Evolutionary conservation across 2,888 invertebrate species (phyloP), one percentile per base, ranked within the genome.

Genomic region (Dynastes hyllus): DNA sequence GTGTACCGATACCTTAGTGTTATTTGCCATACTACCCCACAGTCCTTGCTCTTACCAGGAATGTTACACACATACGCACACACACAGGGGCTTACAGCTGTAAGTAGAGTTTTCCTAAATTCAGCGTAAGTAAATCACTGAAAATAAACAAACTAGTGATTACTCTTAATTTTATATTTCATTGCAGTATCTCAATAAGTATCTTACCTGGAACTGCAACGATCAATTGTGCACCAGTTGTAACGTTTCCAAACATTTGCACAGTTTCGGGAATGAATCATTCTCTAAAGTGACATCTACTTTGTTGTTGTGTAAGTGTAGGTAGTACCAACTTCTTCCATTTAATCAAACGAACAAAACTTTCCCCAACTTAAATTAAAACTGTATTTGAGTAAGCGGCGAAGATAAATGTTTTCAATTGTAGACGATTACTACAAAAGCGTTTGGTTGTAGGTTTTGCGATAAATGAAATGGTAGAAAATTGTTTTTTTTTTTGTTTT

Each of bases 331-430:
- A 13, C 63, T 11, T 63, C n/a, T 29, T 32, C 32, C 29, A 16
- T n/a, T 55, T 55, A 55, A 63, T 29, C 32, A 63, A 11, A 63
- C 32, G 32, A 13, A 29, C 6, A 29, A 11, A 63, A 32, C 63
- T 63, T 63, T 63, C 29, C 32, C 63, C 29, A 63, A 63, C 63
- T 63, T 63, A 63, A 63, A 63, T 63, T 63, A 76, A 76, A 76
- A 58, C 65, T 51, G 61, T 63, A 63, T 63, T 61, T 63, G 75
- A 27, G 65, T 27, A 63, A 76, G 16, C 45, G 63, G 13, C 8
- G 71, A 51, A 63, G 45, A 63, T 63, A 76, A 76, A 76, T 76
- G 63, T 29, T 63, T 63, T 63, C 63, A 63, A 63, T 63, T 63
- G 32, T 32, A 55, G 11, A 13, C 13, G 16, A 55, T n/a, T 55